These are phyloP conservation scores for Eupithecia exiguata DNA, from an alignment of 2,888 invertebrate species.

Conservation along the genomic window DNA sequence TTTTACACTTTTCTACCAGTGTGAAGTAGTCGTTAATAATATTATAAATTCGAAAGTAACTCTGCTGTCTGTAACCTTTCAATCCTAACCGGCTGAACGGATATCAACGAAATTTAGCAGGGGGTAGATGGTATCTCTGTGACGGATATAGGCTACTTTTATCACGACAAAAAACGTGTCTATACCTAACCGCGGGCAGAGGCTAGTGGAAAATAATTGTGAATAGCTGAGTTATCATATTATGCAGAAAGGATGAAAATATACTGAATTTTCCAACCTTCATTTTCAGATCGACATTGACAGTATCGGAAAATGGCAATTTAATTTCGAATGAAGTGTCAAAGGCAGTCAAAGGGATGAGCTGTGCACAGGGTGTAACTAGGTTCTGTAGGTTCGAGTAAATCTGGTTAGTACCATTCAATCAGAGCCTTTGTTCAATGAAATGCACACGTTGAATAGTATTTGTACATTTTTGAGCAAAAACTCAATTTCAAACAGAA, in stretches of 20 bases:
- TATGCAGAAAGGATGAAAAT: not conserved
- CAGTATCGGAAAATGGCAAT: not conserved
- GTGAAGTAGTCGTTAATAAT: too few relatives aligned
- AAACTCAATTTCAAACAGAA: not conserved
- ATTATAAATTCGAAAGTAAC: too few relatives aligned
- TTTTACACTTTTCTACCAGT: too few relatives aligned
- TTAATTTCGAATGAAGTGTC: not conserved
- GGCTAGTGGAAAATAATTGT: too few relatives aligned
- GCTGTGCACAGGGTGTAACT: not conserved
- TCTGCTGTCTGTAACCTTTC: too few relatives aligned
- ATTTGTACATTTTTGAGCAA: not conserved
- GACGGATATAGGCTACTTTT: too few relatives aligned
- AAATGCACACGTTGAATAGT: not conserved
- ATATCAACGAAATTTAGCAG: too few relatives aligned
- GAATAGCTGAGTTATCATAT: too few relatives aligned
- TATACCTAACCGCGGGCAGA: too few relatives aligned
- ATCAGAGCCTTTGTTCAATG: conserved; percentile 1
- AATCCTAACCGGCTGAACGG: too few relatives aligned
- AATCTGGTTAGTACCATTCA: not conserved
- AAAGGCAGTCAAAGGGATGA: not conserved
- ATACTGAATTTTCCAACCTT: not conserved
- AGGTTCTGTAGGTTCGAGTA: not conserved
- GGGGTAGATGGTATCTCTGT: too few relatives aligned
- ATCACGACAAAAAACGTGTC: too few relatives aligned
- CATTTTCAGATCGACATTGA: not conserved